phyloP scores from a whole-genome alignment of 2,113 vertebrate species.

The Bufo gargarizans region DNA sequence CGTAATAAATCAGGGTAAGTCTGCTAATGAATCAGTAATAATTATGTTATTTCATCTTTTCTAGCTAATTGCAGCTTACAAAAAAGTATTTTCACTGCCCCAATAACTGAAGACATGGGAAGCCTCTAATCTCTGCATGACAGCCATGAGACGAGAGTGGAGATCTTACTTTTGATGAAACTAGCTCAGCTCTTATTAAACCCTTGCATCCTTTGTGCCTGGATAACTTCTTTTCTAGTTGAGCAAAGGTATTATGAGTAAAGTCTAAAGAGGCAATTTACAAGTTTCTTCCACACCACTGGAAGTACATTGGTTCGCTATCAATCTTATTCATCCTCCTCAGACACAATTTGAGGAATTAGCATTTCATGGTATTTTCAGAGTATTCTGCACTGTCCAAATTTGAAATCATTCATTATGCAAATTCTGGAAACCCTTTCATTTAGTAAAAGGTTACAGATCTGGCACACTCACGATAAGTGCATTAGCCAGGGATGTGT shows the following conservation, averaged over 20 bases:
- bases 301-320: constrained; percentile 5
- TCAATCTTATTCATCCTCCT: constrained; percentile 8
- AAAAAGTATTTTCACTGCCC: neutral
- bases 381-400: constrained; percentile 29
- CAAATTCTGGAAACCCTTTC: constrained; percentile 47
- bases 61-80: neutral
- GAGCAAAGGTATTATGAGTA: constrained; percentile 15
- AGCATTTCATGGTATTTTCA: constrained; percentile 39
- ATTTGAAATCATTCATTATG: constrained; percentile 48
- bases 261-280: neutral
- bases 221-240: constrained; percentile 13
- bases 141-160: neutral
- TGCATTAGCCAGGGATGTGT: constrained; percentile 50
- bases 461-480: constrained; percentile 49
- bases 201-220: neutral
- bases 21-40: neutral
- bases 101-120: constrained; percentile 2
- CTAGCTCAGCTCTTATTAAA: constrained; percentile 21
- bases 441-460: constrained; percentile 52
- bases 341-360: constrained; percentile 29
- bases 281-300: constrained; percentile 8
- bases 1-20: neutral
- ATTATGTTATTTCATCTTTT: constrained; percentile 2
- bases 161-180: constrained; percentile 26
- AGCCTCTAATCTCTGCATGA: neutral